Conservation (phyloP, 2,888 invertebrate species). For the Caenorhabditis panamensis region DNA sequence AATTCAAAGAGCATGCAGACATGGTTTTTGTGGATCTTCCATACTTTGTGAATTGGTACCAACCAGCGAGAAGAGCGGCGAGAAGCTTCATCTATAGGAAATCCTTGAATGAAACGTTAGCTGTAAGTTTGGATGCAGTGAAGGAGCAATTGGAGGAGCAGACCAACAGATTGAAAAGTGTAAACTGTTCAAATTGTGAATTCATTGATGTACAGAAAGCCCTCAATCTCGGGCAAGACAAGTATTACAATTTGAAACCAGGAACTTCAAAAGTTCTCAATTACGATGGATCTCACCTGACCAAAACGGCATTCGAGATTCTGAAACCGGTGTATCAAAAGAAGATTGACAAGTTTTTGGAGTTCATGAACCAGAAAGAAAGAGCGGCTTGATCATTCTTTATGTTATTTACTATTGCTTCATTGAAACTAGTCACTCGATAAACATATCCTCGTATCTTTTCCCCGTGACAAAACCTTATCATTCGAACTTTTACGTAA, state of each 20-base stretch:
- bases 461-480: no score
- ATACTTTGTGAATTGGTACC: conserved; percentile 1
- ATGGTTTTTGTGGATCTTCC: conserved; percentile 14
- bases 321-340: not conserved
- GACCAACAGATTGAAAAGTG: not conserved
- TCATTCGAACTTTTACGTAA: no score
- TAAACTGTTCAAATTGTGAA: conserved; percentile 15
- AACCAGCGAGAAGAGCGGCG: conserved; percentile 8
- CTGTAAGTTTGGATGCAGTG: not conserved
- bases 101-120: not conserved
- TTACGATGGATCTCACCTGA: conserved; percentile 9
- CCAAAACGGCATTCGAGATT: not conserved
- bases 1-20: not conserved
- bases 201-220: conserved; percentile 18
- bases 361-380: not conserved
- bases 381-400: no score
- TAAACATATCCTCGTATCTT: no score
- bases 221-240: not conserved
- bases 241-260: not conserved
- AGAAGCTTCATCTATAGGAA: conserved; percentile 26
- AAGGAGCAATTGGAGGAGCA: conserved; percentile 11
- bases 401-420: no score
- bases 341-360: conserved; percentile 7
- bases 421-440: no score
- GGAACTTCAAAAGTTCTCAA: not conserved